These are phyloP conservation scores for Odontesthes bonariensis DNA, from an alignment of 2,113 vertebrate species.

Conservation along the genomic window DNA sequence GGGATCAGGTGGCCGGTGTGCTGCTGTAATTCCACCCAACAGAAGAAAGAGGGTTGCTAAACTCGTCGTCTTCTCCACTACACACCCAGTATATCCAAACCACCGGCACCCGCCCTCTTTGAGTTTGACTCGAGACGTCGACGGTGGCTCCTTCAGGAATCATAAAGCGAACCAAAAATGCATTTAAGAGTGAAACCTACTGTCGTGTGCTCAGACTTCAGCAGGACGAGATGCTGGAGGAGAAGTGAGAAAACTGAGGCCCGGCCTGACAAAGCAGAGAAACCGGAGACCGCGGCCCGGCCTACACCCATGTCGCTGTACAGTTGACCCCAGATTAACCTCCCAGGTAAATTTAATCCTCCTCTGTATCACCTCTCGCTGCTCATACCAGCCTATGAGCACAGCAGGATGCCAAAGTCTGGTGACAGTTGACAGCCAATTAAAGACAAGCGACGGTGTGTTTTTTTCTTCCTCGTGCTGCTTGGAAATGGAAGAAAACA, in stretches of 20 bases:
- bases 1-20: slow-evolving; percentile 18
- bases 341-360: slow-evolving; percentile 67
- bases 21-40: slow-evolving; percentile 34
- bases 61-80: slow-evolving; percentile 15
- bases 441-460: slow-evolving; percentile 27
- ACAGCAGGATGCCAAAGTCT: slow-evolving; percentile 56
- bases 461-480: slow-evolving; percentile 36
- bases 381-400: slow-evolving; percentile 55
- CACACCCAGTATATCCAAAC: slow-evolving; percentile 40
- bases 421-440: slow-evolving; percentile 59
- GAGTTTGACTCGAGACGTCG: slow-evolving; percentile 30
- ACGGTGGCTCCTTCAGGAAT: neutral
- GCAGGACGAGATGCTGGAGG: slow-evolving; percentile 15
- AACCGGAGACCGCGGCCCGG: slow-evolving; percentile 47
- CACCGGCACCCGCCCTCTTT: neutral
- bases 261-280: slow-evolving; percentile 57
- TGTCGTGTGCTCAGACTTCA: slow-evolving; percentile 1
- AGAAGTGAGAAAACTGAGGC: slow-evolving; percentile 18
- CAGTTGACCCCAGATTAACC: slow-evolving; percentile 74
- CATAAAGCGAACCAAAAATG: neutral
- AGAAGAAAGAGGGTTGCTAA: neutral
- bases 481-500: slow-evolving; percentile 51
- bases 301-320: slow-evolving; percentile 59
- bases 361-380: slow-evolving; percentile 53
- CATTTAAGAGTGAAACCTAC: neutral